Base-by-base conservation (phyloP, 1,140 invertebrate species). In the Elymnias hypermnestra region DNA sequence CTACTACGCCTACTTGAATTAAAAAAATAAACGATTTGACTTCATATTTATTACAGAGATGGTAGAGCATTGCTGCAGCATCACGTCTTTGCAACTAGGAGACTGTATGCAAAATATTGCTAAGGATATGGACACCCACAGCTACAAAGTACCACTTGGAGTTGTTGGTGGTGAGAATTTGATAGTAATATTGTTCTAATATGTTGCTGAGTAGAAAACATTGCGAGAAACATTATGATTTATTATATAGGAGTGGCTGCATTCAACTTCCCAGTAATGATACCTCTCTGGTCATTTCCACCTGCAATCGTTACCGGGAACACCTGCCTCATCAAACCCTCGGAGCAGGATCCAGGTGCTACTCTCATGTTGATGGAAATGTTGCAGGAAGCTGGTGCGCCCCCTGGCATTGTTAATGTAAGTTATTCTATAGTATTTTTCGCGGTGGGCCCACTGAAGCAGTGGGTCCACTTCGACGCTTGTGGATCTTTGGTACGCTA, bases 191-290 rank as follows among this genome's bases (percentile, higher is more conserved):
- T n/a, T n/a, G n/a, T n/a, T 9, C 12, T 29, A 10, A 13, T 26
- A 26, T 3, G n/a, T n/a, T n/a, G n/a, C n/a, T 22, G 5, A 22
- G 2, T 22, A 22, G 8, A 1, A 22, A 22, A 8, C 5, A 22
- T 22, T 22, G 8, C 21, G 1, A 5, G 2, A 22, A 22, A 5
- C 21, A 7, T 54, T 31, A 47, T 28, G 50, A 81, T 57, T 53
- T 12, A n/a, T n/a, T n/a, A n/a, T n/a, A n/a, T 79, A 63, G 96
- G 96, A 23, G 96, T 98, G 63, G 94, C 95, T 21, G 95, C 95
- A 0, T 97, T 97, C 72, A 97, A 97, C 86, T 99, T 99, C 83
- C 98, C 98, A 0, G 98, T 98, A 22, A 99, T 99, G 98, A 98
- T 99, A 68, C 98, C 98, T 0, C 88, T 99, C 1, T 99, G 98